Base-by-base conservation (phyloP, 2,888 invertebrate genomes). In the Choristoneura rosaceana region DNA sequence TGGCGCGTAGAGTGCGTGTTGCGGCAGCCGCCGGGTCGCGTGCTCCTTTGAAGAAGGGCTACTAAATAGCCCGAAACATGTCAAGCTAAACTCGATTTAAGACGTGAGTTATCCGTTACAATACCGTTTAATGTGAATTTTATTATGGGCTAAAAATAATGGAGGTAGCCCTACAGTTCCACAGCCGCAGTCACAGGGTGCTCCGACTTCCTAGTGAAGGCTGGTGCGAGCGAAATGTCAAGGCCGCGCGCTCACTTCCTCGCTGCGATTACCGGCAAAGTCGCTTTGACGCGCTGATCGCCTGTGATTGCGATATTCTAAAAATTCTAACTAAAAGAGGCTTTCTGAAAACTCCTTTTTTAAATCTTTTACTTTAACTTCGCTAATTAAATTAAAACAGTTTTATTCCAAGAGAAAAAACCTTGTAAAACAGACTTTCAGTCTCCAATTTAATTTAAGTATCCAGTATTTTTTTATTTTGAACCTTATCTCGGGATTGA, bases 201-300 rank as follows among this genome's bases (percentile, higher is more conserved):
- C 81, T 84, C 82, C 83, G 81, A 87, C 86, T 89, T 89, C 89
- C 89, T 90, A 82, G 87, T 90, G 84, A 80, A 82, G 78, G 80
- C 81, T 79, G 78, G 85, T 82, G 83, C 83, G 86, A 83, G 84
- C 88, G 87, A 91, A 93, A 93, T 93, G 93, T 92, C 93, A 93
- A 93, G 93, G 93, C 80, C 90, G 82, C 77, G 77, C 93, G 87
- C 84, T 93, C 91, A 93, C 93, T 93, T 93, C 93, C 92, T 92
- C 86, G 81, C 87, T 17, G 76, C 80, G 47, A 34, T 59, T 59
- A 58, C 65, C 41, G 60, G 55, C 41, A 38, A 60, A 52, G 52
- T 41, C 60, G 69, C 9, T 33, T 45, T 43, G 50, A 52, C n/a
- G 50, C 50, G 50, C 50, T 15, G 38, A 7, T 14, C 5, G 33